Percentiles rank a stretch among this genome's conserved stretches.
Conservation (phyloP, 2,888 invertebrate genomes). For the Rhogogaster chlorosoma region DNA sequence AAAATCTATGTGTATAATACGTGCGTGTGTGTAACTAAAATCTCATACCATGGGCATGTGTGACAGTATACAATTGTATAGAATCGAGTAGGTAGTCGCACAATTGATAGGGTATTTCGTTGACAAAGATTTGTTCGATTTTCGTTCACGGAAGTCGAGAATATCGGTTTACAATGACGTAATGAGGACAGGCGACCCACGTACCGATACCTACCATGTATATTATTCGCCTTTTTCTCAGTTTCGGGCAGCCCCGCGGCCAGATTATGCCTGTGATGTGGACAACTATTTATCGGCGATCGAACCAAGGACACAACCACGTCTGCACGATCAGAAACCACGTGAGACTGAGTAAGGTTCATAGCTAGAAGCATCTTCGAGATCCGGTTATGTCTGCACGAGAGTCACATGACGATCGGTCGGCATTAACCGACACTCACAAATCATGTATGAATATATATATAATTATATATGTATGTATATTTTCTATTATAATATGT, state of each 20-base stretch:
- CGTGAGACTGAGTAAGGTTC: background rate
- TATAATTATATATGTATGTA: background rate
- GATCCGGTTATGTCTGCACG: slow-evolving; percentile 9
- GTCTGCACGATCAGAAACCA: background rate
- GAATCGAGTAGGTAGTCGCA: background rate
- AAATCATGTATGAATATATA: background rate
- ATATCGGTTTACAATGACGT: slow-evolving; percentile 14
- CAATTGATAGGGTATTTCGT: background rate
- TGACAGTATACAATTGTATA: background rate
- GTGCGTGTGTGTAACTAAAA: background rate
- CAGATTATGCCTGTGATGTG: background rate
- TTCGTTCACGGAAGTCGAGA: slow-evolving; percentile 1
- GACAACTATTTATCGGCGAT: slow-evolving; percentile 12
- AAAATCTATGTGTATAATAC: background rate
- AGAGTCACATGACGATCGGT: background rate
- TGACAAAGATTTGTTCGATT: background rate
- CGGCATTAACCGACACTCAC: background rate
- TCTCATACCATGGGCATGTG: background rate
- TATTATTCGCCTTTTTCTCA: background rate
- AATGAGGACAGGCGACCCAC: background rate
- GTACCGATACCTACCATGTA: background rate
- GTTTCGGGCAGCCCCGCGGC: background rate
- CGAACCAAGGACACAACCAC: slow-evolving; percentile 10
- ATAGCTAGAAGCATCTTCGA: slow-evolving; percentile 8
- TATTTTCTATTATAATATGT: background rate